Evolutionary conservation across 2,888 invertebrate genomes (phyloP).

Genomic region (Tetranychus truncatus): DNA sequence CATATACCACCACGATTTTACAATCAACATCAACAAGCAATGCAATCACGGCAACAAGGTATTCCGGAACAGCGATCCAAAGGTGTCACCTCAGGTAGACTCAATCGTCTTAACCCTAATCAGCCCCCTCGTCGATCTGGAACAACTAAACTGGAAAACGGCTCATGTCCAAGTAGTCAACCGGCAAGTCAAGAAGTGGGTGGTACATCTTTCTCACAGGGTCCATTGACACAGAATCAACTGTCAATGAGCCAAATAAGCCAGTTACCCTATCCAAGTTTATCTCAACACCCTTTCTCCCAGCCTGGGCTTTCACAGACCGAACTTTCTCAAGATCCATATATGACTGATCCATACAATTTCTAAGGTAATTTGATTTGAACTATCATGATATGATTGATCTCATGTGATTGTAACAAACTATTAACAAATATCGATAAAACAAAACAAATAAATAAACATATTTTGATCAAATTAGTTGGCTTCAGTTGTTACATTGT

Average conservation of each 20-base stretch:
- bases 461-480: no score
- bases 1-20: conserved; percentile 55
- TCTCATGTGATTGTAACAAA: no score
- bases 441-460: no score
- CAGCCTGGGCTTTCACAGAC: conserved; percentile 39
- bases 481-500: no score
- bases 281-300: conserved; percentile 37
- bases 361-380: neutral
- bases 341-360: conserved; percentile 1
- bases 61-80: conserved; percentile 13
- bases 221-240: conserved; percentile 33
- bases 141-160: conserved; percentile 8
- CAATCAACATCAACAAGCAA: conserved; percentile 36
- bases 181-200: conserved; percentile 14
- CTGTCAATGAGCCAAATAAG: conserved; percentile 37
- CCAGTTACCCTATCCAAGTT: conserved; percentile 38
- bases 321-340: conserved; percentile 9
- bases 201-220: conserved; percentile 27
- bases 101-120: conserved; percentile 13
- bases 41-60: conserved; percentile 33
- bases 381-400: neutral
- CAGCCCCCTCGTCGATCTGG: neutral
- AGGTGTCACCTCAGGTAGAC: neutral
- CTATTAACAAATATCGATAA: no score
- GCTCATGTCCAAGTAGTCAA: conserved; percentile 15